Base-by-base conservation (phyloP, 2,113 vertebrate genomes). In the Etia nguti region DNA sequence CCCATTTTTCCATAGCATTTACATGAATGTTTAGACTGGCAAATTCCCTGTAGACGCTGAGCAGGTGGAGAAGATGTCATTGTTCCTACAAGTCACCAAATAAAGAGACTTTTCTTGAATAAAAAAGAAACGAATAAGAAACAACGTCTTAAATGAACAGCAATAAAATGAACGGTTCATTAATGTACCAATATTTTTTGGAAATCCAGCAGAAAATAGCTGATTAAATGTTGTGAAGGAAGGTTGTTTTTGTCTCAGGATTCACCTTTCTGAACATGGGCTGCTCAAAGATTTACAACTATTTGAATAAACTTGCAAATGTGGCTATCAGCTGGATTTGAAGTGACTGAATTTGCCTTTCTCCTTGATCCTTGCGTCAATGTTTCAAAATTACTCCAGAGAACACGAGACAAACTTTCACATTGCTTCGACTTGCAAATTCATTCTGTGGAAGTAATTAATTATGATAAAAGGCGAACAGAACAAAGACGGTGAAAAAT, bases 291-390 rank as follows among this genome's bases (percentile, higher is more conserved):
- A 94, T 95, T 95, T 93, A 95, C 95, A 95, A 88, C 36, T 70
- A 95, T 97, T 96, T 96, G 93, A 95, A 96, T 96, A 54, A 89
- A 93, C 92, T 95, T 95, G 95, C 94, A 95, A 93, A 95, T 95
- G 90, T 92, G 84, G 70, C 88, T 34, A 94, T 93, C 91, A 83
- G 91, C 90, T 88, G 88, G 86, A 89, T 56, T 82, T 68, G 36
- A 93, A 93, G 91, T 92, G 90, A 43, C 86, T 82, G 48, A 22
- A 96, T 96, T 96, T 97, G 96, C 91, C 93, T 96, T 92, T 93
- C 91, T 92, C 91, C 94, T 93, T 94, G 91, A 91, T 92, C 90
- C 91, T 92, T 92, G 80, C 75, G 83, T 91, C 87, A 96, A 95
- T 95, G 95, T 97, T 96, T 94, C 95, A 93, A 95, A 94, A 90